phyloP scores from a whole-genome alignment of 2,888 invertebrate genomes.

The Cryptophagus acutangulus region DNA sequence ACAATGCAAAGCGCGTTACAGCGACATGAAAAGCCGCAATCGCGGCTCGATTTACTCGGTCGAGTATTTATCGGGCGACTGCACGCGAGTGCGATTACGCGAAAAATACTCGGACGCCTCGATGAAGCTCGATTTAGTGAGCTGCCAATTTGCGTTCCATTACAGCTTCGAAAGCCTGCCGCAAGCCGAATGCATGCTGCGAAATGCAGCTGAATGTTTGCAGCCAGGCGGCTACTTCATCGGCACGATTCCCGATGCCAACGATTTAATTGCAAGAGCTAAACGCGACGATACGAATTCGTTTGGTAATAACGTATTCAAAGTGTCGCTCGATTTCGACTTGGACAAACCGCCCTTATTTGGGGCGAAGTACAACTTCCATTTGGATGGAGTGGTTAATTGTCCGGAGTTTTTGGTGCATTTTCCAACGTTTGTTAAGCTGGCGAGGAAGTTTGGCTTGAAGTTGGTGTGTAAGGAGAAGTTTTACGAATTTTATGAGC shows the following conservation, averaged over 20 bases:
- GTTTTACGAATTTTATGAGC: conserved; percentile 76
- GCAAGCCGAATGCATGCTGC: conserved; percentile 89
- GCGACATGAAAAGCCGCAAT: conserved; percentile 54
- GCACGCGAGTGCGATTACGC: conserved; percentile 75
- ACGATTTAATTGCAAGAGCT: conserved; percentile 78
- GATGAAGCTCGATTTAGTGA: conserved; percentile 80
- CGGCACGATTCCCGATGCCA: conserved; percentile 92
- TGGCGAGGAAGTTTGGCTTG: conserved; percentile 67
- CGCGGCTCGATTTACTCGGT: conserved; percentile 60
- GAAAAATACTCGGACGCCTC: conserved; percentile 74
- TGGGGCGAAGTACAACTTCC: conserved; percentile 94
- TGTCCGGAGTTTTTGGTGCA: conserved; percentile 98
- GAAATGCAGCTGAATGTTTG: conserved; percentile 87
- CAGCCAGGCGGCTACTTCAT: conserved; percentile 91
- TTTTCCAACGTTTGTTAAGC: conserved; percentile 75
- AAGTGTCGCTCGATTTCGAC: conserved; percentile 67
- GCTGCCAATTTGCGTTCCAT: conserved; percentile 98
- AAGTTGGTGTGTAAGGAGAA: conserved; percentile 63
- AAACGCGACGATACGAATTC: conserved; percentile 53
- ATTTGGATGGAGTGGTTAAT: conserved; percentile 92
- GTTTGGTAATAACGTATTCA: conserved; percentile 77
- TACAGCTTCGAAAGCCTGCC: conserved; percentile 87
- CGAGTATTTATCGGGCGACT: conserved; percentile 89
- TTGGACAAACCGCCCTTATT: conserved; percentile 73
- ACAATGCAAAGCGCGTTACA: conserved; percentile 82